Percentiles rank a stretch among this genome's conserved stretches.
phyloP scores from a whole-genome alignment of 2,113 vertebrate genomes.

The Caranx ignobilis region DNA sequence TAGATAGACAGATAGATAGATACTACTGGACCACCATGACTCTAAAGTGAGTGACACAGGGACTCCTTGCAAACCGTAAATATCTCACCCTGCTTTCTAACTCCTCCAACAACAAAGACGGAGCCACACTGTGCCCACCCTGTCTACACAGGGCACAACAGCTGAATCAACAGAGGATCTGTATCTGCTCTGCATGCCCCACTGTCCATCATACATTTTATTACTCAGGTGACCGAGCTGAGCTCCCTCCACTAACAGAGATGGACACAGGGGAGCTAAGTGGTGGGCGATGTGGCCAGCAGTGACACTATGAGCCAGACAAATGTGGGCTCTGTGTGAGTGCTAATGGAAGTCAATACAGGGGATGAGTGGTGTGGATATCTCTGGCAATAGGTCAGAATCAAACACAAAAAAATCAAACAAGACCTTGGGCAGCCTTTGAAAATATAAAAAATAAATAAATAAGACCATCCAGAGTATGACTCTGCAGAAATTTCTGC shows the following conservation, averaged over 20 bases:
- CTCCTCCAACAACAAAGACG: constrained; percentile 57
- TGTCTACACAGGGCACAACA: constrained; percentile 51
- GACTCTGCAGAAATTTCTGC: constrained; percentile 65
- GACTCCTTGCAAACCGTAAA: constrained; percentile 50
- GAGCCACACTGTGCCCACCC: constrained; percentile 41
- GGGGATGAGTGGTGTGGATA: constrained; percentile 43
- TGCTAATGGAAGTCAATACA: constrained; percentile 40
- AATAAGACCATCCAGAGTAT: constrained; percentile 25
- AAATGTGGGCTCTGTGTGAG: constrained; percentile 9
- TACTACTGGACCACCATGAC: constrained; percentile 15
- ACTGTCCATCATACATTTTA: constrained; percentile 55
- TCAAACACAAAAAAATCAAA: constrained; percentile 65
- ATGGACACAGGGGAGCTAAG: constrained; percentile 8
- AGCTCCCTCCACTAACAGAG: constrained; percentile 2
- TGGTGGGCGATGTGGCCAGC: constrained; percentile 13
- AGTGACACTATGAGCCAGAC: constrained; percentile 22
- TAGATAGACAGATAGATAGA: constrained; percentile 14
- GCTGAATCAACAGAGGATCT: constrained; percentile 64
- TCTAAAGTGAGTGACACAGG: constrained; percentile 24
- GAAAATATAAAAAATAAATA: neutral
- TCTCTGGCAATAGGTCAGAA: constrained; percentile 50
- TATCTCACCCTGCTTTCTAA: constrained; percentile 41
- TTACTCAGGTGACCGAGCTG: constrained; percentile 66
- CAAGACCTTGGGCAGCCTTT: constrained; percentile 21
- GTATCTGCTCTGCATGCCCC: constrained; percentile 51